These are phyloP conservation scores for Timema cristinae DNA, from an alignment of 2,888 invertebrate genomes.

Conservation along the genomic window DNA sequence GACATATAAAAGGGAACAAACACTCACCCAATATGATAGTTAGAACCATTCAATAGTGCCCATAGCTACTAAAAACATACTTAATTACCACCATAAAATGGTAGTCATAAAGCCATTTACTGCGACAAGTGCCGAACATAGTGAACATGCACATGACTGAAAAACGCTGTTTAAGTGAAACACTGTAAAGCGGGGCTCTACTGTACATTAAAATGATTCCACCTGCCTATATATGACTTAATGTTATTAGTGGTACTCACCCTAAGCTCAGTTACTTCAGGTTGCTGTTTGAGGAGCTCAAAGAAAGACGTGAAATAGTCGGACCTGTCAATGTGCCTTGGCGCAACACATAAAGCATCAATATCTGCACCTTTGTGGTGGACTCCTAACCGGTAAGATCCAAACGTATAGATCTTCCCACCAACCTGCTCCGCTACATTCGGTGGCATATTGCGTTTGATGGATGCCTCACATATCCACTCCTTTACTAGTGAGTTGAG, in stretches of 20 bases:
- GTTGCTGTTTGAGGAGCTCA: constrained; percentile 79
- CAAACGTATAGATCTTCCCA: constrained; percentile 99
- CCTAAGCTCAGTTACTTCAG: constrained; percentile 78
- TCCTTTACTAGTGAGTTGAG: constrained; percentile 86
- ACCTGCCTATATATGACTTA: too few relatives aligned
- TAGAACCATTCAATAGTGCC: neutral
- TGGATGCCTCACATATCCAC: constrained; percentile 90
- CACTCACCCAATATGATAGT: neutral
- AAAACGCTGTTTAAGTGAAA: too few relatives aligned
- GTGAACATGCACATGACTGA: too few relatives aligned
- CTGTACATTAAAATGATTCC: too few relatives aligned
- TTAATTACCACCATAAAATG: too few relatives aligned
- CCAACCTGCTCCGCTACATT: constrained; percentile 87
- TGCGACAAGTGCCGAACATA: too few relatives aligned
- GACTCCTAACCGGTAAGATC: constrained; percentile 69
- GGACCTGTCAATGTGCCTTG: constrained; percentile 85
- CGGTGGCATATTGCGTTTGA: constrained; percentile 87
- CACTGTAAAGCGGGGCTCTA: too few relatives aligned
- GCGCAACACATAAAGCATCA: constrained; percentile 96
- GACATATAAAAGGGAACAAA: too few relatives aligned
- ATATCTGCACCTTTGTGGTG: constrained; percentile 89
- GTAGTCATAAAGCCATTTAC: too few relatives aligned
- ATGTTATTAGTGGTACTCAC: constrained; percentile 46
- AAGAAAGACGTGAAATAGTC: constrained; percentile 97
- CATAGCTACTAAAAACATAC: too few relatives aligned